These are phyloP conservation scores for Dreissena polymorpha DNA, from an alignment of 1,140 invertebrate species.

Conservation along the genomic window DNA sequence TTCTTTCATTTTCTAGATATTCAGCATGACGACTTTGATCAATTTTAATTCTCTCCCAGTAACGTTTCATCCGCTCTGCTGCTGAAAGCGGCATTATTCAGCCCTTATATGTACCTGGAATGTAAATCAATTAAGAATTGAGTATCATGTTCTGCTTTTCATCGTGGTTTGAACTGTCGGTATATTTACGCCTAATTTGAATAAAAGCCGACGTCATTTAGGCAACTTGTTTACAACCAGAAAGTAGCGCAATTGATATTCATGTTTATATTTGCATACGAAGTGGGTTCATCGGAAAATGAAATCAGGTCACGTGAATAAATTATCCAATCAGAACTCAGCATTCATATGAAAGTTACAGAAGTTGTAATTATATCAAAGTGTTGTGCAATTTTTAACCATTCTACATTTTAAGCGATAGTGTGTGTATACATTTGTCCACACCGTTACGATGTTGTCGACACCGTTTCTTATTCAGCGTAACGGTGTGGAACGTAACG, in stretches of 20 bases:
- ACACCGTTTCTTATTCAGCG: slow-evolving; percentile 5
- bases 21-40: background rate
- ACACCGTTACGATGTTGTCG: background rate
- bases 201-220: background rate
- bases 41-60: background rate
- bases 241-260: too few species aligned
- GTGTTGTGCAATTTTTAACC: background rate
- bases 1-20: background rate
- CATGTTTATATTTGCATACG: too few species aligned
- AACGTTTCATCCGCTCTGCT: background rate
- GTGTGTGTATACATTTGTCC: background rate
- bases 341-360: too few species aligned
- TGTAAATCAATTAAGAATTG: too few species aligned
- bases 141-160: too few species aligned
- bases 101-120: background rate
- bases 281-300: too few species aligned
- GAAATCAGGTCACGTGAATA: too few species aligned
- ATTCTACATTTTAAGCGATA: background rate
- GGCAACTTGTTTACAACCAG: background rate
- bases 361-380: too few species aligned
- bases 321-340: too few species aligned
- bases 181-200: slow-evolving; percentile 16
- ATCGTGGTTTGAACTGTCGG: background rate
- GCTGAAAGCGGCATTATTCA: background rate
- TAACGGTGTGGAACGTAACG: slow-evolving; percentile 8